Evolutionary conservation across 2,113 vertebrate genomes (phyloP).

Genomic region (Chaetops frenatus): DNA sequence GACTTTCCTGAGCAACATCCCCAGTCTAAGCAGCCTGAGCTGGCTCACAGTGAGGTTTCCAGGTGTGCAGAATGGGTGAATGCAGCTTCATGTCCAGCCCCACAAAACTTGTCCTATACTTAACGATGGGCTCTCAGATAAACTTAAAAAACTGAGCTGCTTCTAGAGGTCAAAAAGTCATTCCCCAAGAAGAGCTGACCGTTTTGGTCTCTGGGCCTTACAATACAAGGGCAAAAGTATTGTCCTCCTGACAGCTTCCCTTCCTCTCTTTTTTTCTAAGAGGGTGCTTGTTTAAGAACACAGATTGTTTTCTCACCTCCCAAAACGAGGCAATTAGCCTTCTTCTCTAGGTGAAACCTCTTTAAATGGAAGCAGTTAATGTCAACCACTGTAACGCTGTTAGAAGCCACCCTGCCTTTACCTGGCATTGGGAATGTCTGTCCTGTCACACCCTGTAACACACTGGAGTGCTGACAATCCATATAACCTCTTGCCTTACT

Average conservation of each 20-base stretch:
- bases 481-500: neutral
- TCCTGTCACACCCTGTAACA: neutral
- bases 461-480: neutral
- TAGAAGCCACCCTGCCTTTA: neutral
- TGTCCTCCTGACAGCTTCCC: neutral
- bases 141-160: neutral
- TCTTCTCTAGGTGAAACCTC: neutral
- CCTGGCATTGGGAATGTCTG: neutral
- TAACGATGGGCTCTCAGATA: fast-evolving
- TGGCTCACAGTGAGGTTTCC: neutral
- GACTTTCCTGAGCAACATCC: neutral
- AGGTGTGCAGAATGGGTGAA: neutral
- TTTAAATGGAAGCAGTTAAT: neutral
- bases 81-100: neutral
- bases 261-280: neutral
- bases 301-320: neutral
- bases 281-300: neutral
- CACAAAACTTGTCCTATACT: neutral
- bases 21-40: neutral
- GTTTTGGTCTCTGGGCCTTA: neutral
- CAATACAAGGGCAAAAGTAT: neutral
- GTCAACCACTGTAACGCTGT: neutral
- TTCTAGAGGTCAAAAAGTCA: constrained; percentile 2
- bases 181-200: neutral
- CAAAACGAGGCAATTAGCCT: neutral